These are phyloP conservation scores for Phataginus tetradactyla DNA, from an alignment of 2,797 vertebrate genomes.

Conservation along the genomic window DNA sequence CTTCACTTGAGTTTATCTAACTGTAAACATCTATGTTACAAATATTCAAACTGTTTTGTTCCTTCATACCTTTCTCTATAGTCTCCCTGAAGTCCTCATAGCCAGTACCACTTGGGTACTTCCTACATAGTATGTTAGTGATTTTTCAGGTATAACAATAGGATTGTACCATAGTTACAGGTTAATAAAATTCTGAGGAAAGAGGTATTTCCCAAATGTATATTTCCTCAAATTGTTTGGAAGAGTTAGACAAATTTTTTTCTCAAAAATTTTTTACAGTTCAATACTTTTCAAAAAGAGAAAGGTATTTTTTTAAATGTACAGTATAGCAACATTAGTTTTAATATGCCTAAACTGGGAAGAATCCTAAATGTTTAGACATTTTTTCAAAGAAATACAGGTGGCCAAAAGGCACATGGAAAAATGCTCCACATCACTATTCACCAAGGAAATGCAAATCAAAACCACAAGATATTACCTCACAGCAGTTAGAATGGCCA, in stretches of 20 bases:
- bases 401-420: too few species aligned
- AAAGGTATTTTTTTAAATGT: neutral
- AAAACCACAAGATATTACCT: too few species aligned
- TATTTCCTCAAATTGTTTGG: neutral
- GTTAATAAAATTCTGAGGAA: slow-evolving; percentile 16
- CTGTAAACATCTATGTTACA: neutral
- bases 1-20: neutral
- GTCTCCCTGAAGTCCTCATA: neutral
- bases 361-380: neutral
- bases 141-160: neutral
- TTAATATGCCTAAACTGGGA: neutral
- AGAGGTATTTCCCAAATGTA: neutral
- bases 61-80: neutral
- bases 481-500: too few species aligned
- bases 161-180: neutral
- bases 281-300: slow-evolving; percentile 14
- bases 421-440: too few species aligned
- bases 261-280: neutral
- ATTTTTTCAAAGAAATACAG: too few species aligned
- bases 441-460: too few species aligned
- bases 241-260: neutral
- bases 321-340: neutral
- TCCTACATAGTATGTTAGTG: neutral
- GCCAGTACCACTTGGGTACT: neutral
- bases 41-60: neutral